Evolutionary conservation across 2,113 vertebrate species (phyloP), one percentile per base, ranked within the genome.

Genomic region (Tupaia tana): DNA sequence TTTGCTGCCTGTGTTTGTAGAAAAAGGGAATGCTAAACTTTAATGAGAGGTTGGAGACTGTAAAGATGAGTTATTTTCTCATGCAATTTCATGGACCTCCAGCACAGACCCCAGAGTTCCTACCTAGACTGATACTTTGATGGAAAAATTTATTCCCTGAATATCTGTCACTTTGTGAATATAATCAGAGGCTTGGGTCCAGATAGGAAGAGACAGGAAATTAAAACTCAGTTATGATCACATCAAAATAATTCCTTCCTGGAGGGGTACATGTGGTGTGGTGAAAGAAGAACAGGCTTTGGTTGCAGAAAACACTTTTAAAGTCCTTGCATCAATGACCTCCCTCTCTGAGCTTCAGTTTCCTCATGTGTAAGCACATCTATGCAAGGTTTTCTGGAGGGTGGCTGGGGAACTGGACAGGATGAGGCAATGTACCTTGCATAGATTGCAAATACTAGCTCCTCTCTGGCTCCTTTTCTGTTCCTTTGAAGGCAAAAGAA

Each of bases 161-260:
- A 25, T 63, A 66, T 56, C 13, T 77, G n/a, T 52, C 24, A 6
- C 1, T 82, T 85, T 61, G 27, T 73, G 34, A 69, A 67, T 56
- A 86, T 18, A 67, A 89, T 83, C 79, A 52, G n/a, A 90, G 81
- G 29, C 63, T 56, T 73, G 27, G 66, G 58, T 87, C 75, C 61
- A 87, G 93, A 71, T 71, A 97, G 80, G 61, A 78, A 73, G 58
- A 95, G 70, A 92, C 70, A 91, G 94, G 94, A 97, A 96, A 96
- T 96, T 95, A 95, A 96, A 96, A 69, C 13, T 71, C 71, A 64
- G 61, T 31, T 85, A 15, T 10, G 63, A 85, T 67, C 78, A 83
- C 34, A 91, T 10, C 8, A 25, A 79, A 86, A 79, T 89, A 77
- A 91, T 69, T 64, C 58, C 73, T 86, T 93, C 86, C 54, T 56